phyloP scores from a whole-genome alignment of 1,140 invertebrate genomes.

The Teleopsis dalmanni region DNA sequence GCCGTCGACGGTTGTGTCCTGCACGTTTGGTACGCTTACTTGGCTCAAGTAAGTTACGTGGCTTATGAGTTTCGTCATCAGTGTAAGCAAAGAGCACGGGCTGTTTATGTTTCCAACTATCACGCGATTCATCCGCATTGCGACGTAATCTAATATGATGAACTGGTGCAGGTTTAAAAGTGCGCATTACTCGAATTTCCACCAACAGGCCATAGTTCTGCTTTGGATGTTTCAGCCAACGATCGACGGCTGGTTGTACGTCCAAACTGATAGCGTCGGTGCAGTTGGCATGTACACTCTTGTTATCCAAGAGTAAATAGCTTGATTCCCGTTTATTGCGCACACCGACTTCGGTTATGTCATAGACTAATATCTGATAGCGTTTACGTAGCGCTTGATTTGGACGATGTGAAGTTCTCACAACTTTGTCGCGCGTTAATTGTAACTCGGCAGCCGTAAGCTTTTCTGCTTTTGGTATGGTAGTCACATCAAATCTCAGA shows the following conservation, averaged over 20 bases:
- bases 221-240: constrained; percentile 68
- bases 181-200: constrained; percentile 51
- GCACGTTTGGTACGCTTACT: constrained; percentile 33
- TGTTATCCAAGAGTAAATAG: constrained; percentile 72
- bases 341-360: constrained; percentile 69
- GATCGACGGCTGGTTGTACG: constrained; percentile 74
- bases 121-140: constrained; percentile 50
- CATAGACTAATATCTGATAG: constrained; percentile 72
- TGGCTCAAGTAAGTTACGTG: constrained; percentile 36
- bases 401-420: constrained; percentile 30
- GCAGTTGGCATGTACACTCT: constrained; percentile 55
- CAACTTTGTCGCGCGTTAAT: constrained; percentile 51
- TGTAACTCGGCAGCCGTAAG: constrained; percentile 78
- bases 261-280: constrained; percentile 64
- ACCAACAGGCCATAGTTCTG: constrained; percentile 80
- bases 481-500: constrained; percentile 69
- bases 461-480: constrained; percentile 62
- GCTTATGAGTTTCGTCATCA: constrained; percentile 62
- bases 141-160: constrained; percentile 65
- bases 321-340: constrained; percentile 58
- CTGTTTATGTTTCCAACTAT: constrained; percentile 54
- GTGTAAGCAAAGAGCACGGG: constrained; percentile 79
- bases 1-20: constrained; percentile 44
- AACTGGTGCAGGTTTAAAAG: constrained; percentile 44
- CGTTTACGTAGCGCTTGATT: constrained; percentile 32